These are phyloP conservation scores for Drosophila nigritarsus DNA, from an alignment of 2,888 invertebrate genomes.

Conservation along the genomic window DNA sequence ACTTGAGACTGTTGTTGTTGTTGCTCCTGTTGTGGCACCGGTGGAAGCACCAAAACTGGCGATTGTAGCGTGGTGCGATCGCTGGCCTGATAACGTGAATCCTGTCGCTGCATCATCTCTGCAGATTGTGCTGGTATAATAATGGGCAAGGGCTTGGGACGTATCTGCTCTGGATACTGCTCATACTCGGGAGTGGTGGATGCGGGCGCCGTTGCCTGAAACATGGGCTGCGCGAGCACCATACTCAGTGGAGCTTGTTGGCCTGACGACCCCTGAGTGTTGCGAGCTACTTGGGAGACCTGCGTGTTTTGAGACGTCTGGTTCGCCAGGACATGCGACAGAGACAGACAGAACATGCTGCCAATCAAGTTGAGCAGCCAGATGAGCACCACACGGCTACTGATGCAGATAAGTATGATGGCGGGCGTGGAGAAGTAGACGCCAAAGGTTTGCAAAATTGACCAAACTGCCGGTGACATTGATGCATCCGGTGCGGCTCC, in stretches of 20 bases:
- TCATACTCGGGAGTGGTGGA: slow-evolving; percentile 23
- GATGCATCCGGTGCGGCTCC: slow-evolving; percentile 35
- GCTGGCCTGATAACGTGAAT: slow-evolving; percentile 53
- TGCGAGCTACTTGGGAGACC: not conserved
- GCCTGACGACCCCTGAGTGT: slow-evolving; percentile 24
- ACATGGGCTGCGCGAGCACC: slow-evolving; percentile 16
- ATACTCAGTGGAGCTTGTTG: slow-evolving; percentile 40
- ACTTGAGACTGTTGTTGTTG: slow-evolving; percentile 21
- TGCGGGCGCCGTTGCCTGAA: slow-evolving; percentile 34
- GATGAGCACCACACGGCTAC: slow-evolving; percentile 85
- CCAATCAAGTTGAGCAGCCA: slow-evolving; percentile 86
- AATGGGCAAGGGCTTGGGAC: slow-evolving; percentile 64
- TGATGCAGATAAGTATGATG: slow-evolving; percentile 86
- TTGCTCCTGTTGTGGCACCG: slow-evolving; percentile 39
- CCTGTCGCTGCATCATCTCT: slow-evolving; percentile 59
- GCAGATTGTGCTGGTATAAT: slow-evolving; percentile 57
- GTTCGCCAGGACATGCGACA: slow-evolving; percentile 70
- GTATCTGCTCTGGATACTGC: slow-evolving; percentile 59
- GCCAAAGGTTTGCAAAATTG: slow-evolving; percentile 63
- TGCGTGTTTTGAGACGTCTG: slow-evolving; percentile 36
- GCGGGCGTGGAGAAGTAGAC: slow-evolving; percentile 82
- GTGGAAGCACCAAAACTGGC: slow-evolving; percentile 63
- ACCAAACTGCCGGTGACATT: not conserved
- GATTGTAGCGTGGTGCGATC: slow-evolving; percentile 67
- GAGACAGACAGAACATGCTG: slow-evolving; percentile 79